Evolutionary conservation across 2,797 vertebrate species (phyloP).

Genomic region (Acridotheres tristis): DNA sequence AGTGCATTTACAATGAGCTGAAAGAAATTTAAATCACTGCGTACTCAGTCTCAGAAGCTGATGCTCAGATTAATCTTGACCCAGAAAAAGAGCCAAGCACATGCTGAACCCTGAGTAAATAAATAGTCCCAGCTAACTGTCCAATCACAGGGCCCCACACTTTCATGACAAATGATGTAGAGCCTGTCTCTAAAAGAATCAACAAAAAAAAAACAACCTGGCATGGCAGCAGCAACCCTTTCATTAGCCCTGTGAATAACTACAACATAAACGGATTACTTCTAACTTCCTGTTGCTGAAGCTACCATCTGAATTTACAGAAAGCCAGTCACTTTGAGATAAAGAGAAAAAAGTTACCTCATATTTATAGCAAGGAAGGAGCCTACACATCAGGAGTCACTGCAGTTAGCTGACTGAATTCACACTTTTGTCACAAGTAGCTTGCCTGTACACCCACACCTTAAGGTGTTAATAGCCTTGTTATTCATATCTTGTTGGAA

Average conservation of each 20-base stretch:
- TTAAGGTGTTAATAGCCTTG: neutral
- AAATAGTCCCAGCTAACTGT: neutral
- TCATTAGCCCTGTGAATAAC: neutral
- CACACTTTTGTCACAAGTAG: neutral
- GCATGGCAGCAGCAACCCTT: neutral
- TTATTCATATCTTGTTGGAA: neutral
- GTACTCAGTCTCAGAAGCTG: neutral
- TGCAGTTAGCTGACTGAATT: neutral
- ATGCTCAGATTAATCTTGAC: neutral
- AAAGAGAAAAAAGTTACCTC: neutral
- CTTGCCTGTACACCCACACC: neutral
- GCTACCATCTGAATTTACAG: neutral
- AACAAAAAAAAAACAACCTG: rapidly evolving
- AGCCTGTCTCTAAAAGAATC: neutral
- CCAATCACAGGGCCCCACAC: neutral
- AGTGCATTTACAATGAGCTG: neutral
- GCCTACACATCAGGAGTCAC: neutral
- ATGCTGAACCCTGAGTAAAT: neutral
- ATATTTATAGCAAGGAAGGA: neutral
- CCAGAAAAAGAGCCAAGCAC: neutral
- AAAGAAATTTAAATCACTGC: neutral
- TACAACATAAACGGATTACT: neutral
- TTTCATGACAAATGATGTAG: neutral
- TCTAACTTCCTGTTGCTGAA: neutral
- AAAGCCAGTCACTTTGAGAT: neutral